Evolutionary conservation across 2,113 vertebrate genomes (phyloP).

Genomic region (Xiphorhynchus elegans): DNA sequence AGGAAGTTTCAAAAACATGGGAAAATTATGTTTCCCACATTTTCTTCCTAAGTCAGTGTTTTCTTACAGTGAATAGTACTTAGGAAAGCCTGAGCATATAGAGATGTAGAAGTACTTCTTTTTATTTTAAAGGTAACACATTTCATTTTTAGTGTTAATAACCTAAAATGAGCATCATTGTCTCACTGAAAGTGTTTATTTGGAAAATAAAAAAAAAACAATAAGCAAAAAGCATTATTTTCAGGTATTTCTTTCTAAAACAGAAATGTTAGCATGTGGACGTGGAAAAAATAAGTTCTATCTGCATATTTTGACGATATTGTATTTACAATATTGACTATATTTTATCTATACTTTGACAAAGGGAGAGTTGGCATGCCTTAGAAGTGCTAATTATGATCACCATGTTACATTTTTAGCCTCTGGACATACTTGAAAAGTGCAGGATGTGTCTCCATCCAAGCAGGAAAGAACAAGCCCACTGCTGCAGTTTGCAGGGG

Average conservation of each 20-base stretch:
- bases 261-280: background rate
- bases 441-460: background rate
- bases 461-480: background rate
- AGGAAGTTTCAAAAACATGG: constrained; percentile 23
- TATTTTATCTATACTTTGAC: background rate
- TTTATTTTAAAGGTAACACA: background rate
- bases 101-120: background rate
- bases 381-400: background rate
- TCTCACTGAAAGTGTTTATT: background rate
- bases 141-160: background rate
- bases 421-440: background rate
- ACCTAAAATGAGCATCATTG: background rate
- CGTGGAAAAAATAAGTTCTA: background rate
- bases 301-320: background rate
- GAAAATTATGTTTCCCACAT: constrained; percentile 33
- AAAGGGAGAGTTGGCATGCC: background rate
- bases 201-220: background rate
- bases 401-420: background rate
- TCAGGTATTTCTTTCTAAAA: background rate
- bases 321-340: background rate
- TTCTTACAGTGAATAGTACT: background rate
- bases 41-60: background rate
- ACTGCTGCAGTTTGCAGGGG: background rate
- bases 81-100: background rate
- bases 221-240: background rate